Percentiles rank a stretch among this genome's conserved stretches.
These are phyloP conservation scores for Lethocerus indicus DNA, from an alignment of 1,140 invertebrate species.

Conservation along the genomic window DNA sequence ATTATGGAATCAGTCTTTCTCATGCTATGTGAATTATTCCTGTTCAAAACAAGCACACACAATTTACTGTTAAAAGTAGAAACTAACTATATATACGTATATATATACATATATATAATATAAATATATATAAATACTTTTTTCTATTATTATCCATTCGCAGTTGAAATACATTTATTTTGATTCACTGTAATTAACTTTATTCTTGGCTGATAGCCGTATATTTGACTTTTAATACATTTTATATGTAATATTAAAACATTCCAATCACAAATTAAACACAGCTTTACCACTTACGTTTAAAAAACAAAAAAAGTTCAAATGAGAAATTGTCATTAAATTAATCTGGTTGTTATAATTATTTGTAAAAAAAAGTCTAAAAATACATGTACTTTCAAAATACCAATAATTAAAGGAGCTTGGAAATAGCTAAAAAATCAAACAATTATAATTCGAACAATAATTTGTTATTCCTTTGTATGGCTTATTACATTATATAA, in stretches of 20 bases:
- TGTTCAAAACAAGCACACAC: conserved; percentile 4
- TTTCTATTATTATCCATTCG: conserved; percentile 10
- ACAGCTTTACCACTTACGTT: conserved; percentile 9
- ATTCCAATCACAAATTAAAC: conserved; percentile 13
- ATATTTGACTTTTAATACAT: conserved; percentile 11
- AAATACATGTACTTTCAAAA: conserved; percentile 7
- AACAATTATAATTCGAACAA: conserved; percentile 9
- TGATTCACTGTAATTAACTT: conserved; percentile 12
- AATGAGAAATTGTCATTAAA: conserved; percentile 5
- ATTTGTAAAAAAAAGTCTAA: conserved; percentile 1
- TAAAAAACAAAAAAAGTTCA: conserved; percentile 3
- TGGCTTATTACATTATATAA: conserved; percentile 15
- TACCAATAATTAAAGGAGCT: conserved; percentile 7
- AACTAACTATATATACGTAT: conserved; percentile 2
- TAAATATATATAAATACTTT: conserved; percentile 5
- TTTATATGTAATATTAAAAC: conserved; percentile 13
- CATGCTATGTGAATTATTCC: conserved; percentile 6
- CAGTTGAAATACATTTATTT: conserved; percentile 10
- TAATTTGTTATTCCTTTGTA: conserved; percentile 16
- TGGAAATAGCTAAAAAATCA: conserved; percentile 6
- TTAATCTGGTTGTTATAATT: conserved; percentile 6
- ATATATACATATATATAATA: no score
- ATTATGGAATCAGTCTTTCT: conserved; percentile 17
- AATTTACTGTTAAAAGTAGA: conserved; percentile 12
- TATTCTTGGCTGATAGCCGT: conserved; percentile 8